These are phyloP conservation scores for Noturus placidus DNA, from an alignment of 2,113 vertebrate species.

Conservation along the genomic window DNA sequence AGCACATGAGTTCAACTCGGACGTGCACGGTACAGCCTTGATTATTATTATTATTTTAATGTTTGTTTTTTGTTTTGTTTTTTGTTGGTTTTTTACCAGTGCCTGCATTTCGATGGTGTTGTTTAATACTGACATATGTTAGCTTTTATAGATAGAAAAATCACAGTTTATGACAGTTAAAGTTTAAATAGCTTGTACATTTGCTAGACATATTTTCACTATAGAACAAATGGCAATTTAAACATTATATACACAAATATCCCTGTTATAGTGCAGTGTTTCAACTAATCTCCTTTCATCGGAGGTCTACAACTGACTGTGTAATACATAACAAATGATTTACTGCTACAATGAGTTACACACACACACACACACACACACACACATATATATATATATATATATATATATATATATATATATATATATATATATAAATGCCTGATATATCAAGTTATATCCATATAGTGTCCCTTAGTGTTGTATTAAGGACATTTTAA, in stretches of 20 bases:
- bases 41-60: not conserved
- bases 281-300: not conserved
- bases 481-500: not conserved
- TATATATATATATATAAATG: not conserved
- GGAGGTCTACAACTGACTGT: not conserved
- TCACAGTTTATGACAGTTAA: not conserved
- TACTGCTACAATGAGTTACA: not conserved
- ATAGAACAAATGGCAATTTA: not conserved
- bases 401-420: not conserved
- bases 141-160: not conserved
- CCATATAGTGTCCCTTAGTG: not conserved
- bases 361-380: too few relatives aligned
- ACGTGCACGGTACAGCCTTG: not conserved
- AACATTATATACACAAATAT: not conserved
- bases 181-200: not conserved
- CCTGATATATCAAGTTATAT: not conserved
- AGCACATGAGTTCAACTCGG: not conserved
- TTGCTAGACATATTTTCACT: not conserved
- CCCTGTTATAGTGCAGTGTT: not conserved
- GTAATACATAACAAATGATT: too few relatives aligned
- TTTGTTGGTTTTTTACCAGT: not conserved
- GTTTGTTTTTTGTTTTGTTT: not conserved
- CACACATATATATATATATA: not conserved
- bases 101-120: not conserved
- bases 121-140: not conserved